Base-by-base conservation (phyloP, 2,888 invertebrate genomes). In the Chironomus riparius region DNA sequence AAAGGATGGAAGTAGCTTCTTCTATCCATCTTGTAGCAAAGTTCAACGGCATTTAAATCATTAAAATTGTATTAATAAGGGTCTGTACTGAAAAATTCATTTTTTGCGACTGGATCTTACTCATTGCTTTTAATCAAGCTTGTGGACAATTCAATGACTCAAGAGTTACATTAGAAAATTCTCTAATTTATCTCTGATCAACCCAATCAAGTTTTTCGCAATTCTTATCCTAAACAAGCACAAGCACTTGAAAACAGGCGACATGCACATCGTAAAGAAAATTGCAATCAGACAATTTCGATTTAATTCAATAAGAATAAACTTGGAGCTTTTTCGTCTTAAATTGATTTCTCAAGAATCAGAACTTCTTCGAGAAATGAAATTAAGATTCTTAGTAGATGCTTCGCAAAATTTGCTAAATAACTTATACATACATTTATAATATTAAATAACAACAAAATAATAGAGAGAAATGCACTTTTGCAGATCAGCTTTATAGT, bases 241-340 rank as follows among this genome's bases (percentile, higher is more conserved):
- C 38, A 38, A n/a, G 12, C n/a, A 70, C 56, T 18, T 15, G n/a
- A 56, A 56, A 56, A 18, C 7, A 56, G 18, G 18, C 18, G 56
- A 38, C 38, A 38, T 38, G 38, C 38, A 38, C 38, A 38, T 38
- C 38, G 38, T 38, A 38, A 38, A 56, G 65, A 71, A 71, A 56
- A 15, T 71, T 71, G 47, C 71, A 71, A 71, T 71, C 71, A 71
- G 71, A 71, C 71, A 71, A 47, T 71, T 71, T 56, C 71, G 22
- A 50, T 71, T 56, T 71, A 71, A 71, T 71, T 71, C 71, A 71
- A 71, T 56, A 56, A 56, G 2, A 15, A 4, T 5, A 28, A 38
- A 10, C 38, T 38, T 38, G 38, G 38, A 38, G 38, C 38, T 70
- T 21, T 47, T 13, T 10, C 21, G 13, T 70, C 70, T 70, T 70